Evolutionary conservation across 2,113 vertebrate genomes (phyloP).

Genomic region (Ursus arctos): DNA sequence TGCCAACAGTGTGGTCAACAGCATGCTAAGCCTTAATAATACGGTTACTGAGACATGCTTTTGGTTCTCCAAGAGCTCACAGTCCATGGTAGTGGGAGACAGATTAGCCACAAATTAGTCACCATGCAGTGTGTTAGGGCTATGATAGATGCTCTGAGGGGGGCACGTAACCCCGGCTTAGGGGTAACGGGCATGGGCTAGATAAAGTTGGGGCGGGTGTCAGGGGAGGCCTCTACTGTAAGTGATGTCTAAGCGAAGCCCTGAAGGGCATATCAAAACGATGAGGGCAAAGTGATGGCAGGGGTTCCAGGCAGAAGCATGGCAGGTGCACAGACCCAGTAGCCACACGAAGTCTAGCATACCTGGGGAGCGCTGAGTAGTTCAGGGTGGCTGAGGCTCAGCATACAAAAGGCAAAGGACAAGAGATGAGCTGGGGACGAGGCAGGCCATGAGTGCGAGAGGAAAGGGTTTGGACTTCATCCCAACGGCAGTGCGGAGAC

Average conservation of each 20-base stretch:
- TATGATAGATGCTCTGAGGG: neutral
- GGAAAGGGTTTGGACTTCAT: neutral
- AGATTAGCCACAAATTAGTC: neutral
- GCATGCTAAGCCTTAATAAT: fast-evolving
- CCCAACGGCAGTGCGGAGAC: neutral
- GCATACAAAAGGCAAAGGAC: neutral
- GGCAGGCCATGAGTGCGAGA: neutral
- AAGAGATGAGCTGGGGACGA: neutral
- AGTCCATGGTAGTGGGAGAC: neutral
- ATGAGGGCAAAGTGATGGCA: neutral
- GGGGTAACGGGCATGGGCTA: neutral
- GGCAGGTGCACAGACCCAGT: neutral
- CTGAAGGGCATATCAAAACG: neutral
- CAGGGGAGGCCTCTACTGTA: neutral
- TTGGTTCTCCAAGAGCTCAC: neutral
- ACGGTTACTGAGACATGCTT: no score
- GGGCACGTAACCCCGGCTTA: neutral
- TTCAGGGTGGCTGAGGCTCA: neutral
- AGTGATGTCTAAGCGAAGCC: neutral
- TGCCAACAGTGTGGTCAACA: neutral
- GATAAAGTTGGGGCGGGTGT: neutral
- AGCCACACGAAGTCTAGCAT: neutral
- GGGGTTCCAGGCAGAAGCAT: neutral
- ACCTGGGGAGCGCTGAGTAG: neutral
- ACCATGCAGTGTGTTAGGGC: neutral